These are phyloP conservation scores for Drosophila orena DNA, from an alignment of 1,140 invertebrate genomes.

Conservation along the genomic window DNA sequence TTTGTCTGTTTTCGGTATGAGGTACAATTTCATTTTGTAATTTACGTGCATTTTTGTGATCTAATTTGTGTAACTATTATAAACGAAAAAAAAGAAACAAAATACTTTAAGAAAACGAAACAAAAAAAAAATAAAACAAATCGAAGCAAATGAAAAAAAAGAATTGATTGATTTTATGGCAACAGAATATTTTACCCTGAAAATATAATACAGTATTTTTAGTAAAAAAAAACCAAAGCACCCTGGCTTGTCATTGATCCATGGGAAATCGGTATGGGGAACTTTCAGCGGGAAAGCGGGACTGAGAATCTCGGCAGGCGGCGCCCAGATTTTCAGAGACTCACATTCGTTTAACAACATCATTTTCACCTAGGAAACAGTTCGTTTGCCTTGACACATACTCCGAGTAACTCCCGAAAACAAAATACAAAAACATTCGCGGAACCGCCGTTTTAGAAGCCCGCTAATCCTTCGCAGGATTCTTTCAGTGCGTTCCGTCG, in stretches of 20 bases:
- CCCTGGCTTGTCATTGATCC: constrained; percentile 22
- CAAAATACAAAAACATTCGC: constrained; percentile 36
- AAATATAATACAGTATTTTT: constrained; percentile 69
- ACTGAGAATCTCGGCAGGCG: constrained; percentile 17
- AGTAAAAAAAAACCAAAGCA: constrained; percentile 48
- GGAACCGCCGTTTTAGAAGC: constrained; percentile 27
- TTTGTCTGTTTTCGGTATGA: constrained; percentile 59
- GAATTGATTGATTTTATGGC: constrained; percentile 69
- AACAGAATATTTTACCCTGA: constrained; percentile 63
- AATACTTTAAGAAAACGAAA: constrained; percentile 65
- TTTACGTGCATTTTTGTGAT: constrained; percentile 83
- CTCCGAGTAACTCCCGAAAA: constrained; percentile 29
- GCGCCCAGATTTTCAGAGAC: constrained; percentile 5
- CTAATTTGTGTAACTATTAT: constrained; percentile 82
- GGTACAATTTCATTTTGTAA: constrained; percentile 72
- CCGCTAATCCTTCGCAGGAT: constrained; percentile 20
- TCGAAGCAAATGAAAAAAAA: constrained; percentile 37
- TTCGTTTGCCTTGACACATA: constrained; percentile 47
- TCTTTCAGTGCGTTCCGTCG: constrained; percentile 18
- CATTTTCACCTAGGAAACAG: constrained; percentile 38
- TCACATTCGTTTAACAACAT: constrained; percentile 21
- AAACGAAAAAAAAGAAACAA: constrained; percentile 63
- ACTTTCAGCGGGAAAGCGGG: no score
- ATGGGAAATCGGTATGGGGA: neutral
- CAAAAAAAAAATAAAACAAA: constrained; percentile 49